Evolutionary conservation across 2,113 vertebrate genomes (phyloP), one percentile per base, ranked within the genome.

Genomic region (Vireo altiloquus): DNA sequence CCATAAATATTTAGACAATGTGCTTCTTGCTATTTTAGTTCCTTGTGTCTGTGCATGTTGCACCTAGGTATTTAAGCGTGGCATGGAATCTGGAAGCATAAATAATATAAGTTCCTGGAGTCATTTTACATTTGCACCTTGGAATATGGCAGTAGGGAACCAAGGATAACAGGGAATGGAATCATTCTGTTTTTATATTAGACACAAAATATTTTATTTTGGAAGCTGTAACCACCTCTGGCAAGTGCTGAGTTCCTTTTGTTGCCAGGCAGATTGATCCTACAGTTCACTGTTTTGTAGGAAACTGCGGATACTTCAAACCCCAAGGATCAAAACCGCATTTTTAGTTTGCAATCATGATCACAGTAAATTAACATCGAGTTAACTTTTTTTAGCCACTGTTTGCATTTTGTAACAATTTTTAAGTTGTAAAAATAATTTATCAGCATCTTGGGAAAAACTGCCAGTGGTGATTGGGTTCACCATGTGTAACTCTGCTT

Each of bases 1-100:
- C 57, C 17, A 85, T 96, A 82, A 93, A 91, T 95, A 92, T 95
- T 96, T 85, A 63, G 94, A 42, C 25, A 95, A 66, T 31, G 28
- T 42, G 2, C 15, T 81, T 74, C 47, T 88, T 37, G 27, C 12
- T 94, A 68, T 82, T 94, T 92, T 90, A 87, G 33, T 64, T 91
- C 49, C 50, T 91, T 81, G 39, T n/a, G 42, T 59, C 37, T 70
- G 16, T 68, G 50, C 10, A 50, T 59, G 57, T 90, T 94, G 11
- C 31, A 82, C 39, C 70, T 90, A 57, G 71, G 42, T 39, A 65
- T 11, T 40, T 81, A 81, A 53, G 10, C 2, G 2, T 46, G 70
- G 9, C 12, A 25, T 33, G 13, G 44, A 83, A 75, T 63, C 19
- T 72, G 12, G 33, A 84, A 69, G 4, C 9, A 86, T 8, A 56